These are phyloP conservation scores for Penaeus indicus DNA, from an alignment of 1,140 invertebrate genomes.

Conservation along the genomic window DNA sequence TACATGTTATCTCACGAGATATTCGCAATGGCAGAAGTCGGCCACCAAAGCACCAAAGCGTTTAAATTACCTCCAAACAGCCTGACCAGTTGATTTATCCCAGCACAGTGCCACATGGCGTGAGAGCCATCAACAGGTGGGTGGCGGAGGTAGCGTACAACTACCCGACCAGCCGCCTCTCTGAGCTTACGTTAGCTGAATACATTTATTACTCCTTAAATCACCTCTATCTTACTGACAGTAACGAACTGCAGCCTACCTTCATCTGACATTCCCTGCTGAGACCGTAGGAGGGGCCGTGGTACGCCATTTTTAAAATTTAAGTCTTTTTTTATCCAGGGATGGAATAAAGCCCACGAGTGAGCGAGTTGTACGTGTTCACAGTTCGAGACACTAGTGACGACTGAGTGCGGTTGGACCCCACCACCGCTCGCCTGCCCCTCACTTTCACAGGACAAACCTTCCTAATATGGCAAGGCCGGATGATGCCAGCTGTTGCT, in stretches of 20 bases:
- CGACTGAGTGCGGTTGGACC: constrained; percentile 32
- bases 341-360: constrained; percentile 33
- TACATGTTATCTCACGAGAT: no score
- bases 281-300: constrained; percentile 75
- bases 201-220: constrained; percentile 21
- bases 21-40: no score
- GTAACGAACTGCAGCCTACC: constrained; percentile 68
- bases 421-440: constrained; percentile 33
- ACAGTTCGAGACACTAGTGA: constrained; percentile 37
- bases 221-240: background rate
- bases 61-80: no score
- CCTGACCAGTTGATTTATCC: no score
- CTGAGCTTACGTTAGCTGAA: background rate
- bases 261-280: constrained; percentile 75
- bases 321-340: constrained; percentile 58
- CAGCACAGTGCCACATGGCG: no score
- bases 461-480: constrained; percentile 61
- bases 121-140: no score
- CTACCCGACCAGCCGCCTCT: background rate
- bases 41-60: no score
- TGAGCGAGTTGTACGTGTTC: constrained; percentile 26
- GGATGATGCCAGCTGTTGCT: constrained; percentile 58
- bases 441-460: constrained; percentile 61
- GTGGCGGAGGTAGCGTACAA: background rate
- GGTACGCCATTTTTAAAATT: constrained; percentile 72